Conservation (phyloP, 2,797 vertebrate genomes). For the Threskiornis aethiopicus region DNA sequence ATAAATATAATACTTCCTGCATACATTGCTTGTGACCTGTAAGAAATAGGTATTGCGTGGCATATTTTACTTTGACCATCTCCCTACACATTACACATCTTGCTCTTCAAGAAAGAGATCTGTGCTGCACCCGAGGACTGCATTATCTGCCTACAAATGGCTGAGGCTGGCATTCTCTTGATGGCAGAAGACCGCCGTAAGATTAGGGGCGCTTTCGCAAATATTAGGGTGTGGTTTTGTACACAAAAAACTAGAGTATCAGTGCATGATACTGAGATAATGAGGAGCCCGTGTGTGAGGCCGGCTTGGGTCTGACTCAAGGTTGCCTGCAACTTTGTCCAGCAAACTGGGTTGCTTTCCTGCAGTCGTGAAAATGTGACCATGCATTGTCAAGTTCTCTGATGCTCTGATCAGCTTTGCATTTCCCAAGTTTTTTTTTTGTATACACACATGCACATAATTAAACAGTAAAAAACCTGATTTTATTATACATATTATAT, state of each 20-base stretch:
- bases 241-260: not conserved
- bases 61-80: not conserved
- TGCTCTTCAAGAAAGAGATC: not conserved
- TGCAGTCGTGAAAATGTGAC: not conserved
- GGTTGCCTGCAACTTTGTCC: not conserved
- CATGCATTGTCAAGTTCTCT: rapidly evolving
- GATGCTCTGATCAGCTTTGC: not conserved
- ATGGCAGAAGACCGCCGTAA: not conserved
- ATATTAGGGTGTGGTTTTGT: not conserved
- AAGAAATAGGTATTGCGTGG: not conserved
- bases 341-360: not conserved
- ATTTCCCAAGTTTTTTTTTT: not conserved
- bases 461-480: not conserved
- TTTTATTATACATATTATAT: not conserved
- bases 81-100: rapidly evolving
- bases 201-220: not conserved
- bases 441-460: rapidly evolving
- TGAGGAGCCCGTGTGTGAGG: not conserved
- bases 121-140: not conserved
- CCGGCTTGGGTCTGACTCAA: not conserved
- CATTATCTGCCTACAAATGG: not conserved
- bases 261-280: not conserved
- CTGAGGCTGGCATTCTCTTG: not conserved
- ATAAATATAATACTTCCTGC: not conserved
- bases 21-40: not conserved